These are phyloP conservation scores for Drosophila sucinea DNA, from an alignment of 1,140 invertebrate species.

Conservation along the genomic window DNA sequence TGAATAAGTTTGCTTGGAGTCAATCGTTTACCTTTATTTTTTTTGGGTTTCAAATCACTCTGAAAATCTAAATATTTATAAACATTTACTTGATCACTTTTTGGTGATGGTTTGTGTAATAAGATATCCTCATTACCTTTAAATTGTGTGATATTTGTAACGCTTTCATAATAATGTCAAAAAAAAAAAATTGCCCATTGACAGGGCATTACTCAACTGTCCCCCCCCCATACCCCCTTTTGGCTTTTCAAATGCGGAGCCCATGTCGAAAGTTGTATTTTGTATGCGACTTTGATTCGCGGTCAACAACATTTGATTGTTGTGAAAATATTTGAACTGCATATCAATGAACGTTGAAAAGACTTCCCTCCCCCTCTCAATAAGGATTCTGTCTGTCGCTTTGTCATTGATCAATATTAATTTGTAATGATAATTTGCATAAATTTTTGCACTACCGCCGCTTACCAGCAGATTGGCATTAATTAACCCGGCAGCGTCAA, in stretches of 20 bases:
- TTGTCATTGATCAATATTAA: constrained; percentile 48
- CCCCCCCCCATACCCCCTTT: background rate
- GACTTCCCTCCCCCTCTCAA: background rate
- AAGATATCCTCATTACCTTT: constrained; percentile 24
- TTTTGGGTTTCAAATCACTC: too few relatives aligned
- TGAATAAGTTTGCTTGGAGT: too few relatives aligned
- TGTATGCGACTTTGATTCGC: constrained; percentile 64
- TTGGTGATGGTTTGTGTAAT: constrained; percentile 26
- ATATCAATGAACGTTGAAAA: constrained; percentile 61
- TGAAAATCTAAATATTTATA: too few relatives aligned
- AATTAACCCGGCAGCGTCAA: constrained; percentile 60
- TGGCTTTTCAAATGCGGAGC: background rate
- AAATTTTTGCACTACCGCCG: constrained; percentile 69
- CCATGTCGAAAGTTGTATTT: constrained; percentile 32
- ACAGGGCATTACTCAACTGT: background rate
- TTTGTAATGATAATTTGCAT: constrained; percentile 67
- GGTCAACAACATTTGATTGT: constrained; percentile 62
- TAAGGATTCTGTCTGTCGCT: constrained; percentile 2
- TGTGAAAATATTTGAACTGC: constrained; percentile 44
- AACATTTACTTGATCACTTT: constrained; percentile 35
- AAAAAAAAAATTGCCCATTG: constrained; percentile 6
- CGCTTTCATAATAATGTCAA: constrained; percentile 61
- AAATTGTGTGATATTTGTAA: constrained; percentile 53
- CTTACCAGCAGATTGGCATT: constrained; percentile 47
- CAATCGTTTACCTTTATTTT: too few relatives aligned